Evolutionary conservation across 2,113 vertebrate genomes (phyloP), one percentile per base, ranked within the genome.

Genomic region (Pelecanus crispus): DNA sequence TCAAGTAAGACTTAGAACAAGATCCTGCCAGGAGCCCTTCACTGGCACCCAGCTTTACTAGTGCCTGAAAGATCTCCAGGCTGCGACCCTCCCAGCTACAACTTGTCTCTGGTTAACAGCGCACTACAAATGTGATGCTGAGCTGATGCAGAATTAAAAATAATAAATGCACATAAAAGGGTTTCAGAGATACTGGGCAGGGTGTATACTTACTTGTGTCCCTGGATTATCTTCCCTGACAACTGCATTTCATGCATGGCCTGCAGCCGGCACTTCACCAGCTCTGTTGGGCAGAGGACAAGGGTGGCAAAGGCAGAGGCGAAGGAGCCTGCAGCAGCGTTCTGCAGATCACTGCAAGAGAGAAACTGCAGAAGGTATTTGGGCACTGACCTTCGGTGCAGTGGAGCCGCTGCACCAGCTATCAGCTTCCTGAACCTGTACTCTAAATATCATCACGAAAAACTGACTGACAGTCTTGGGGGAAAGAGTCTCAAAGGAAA

Each of bases 221-320:
- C 98, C 52, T 95, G 95, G 10, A 96, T 63, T n/a, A 99, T 98
- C 96, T 98, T 99, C 40, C 99, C 99, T 0, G 99, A 99, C 0
- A 97, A 29, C 93, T 99, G 97, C 99, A 99, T 99, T 87, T 99
- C 99, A 5, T 98, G 98, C 99, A 99, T 99, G 90, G 99, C 98
- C 97, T 99, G 99, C 49, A 99, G 98, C 13, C 99, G 98, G 96
- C 99, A 99, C 97, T 99, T 99, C 75, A 99, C 99, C 5, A 99
- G 98, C 95, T 99, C 99, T 0, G 99, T 99, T 70, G 99, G 99
- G 75, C 99, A 99, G 17, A 99, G 98, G 17, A 99, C 99, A 26
- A 99, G 94, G 1, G 99, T 98, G 18, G 99, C 99, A 90, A 99
- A 99, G 83, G 99, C 98, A 22, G 99, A 99, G 5, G 99, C 99